Conservation (phyloP, 2,797 vertebrate genomes). For the Urophycis tenuis region DNA sequence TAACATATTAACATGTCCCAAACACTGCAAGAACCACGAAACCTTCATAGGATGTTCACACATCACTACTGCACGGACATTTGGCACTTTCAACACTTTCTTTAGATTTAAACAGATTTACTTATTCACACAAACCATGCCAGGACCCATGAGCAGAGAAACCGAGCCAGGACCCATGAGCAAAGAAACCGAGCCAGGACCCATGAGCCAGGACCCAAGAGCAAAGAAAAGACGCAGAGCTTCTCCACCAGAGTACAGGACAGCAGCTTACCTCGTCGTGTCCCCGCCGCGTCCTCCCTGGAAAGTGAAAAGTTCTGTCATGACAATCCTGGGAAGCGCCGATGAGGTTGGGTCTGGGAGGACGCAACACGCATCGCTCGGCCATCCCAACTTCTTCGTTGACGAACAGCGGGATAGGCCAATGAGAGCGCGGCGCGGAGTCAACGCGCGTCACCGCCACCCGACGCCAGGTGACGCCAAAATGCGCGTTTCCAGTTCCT, state of each 20-base stretch:
- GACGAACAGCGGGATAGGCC: conserved; percentile 43
- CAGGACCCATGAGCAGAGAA: not conserved
- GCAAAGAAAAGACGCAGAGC: too few species aligned
- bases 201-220: too few species aligned
- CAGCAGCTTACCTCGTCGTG: not conserved
- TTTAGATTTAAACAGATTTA: not conserved
- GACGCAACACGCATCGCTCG: not conserved
- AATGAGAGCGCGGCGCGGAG: conserved; percentile 28
- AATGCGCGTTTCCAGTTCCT: conserved; percentile 8
- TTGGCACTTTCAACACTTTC: not conserved
- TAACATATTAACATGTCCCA: not conserved
- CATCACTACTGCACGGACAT: not conserved
- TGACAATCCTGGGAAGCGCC: not conserved
- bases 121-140: not conserved
- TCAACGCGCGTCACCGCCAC: not conserved
- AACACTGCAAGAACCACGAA: not conserved
- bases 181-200: not conserved
- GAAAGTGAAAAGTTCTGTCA: not conserved
- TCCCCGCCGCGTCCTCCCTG: not conserved
- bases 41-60: not conserved
- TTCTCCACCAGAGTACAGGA: not conserved
- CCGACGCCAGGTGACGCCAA: conserved; percentile 49
- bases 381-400: not conserved
- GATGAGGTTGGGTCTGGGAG: not conserved
- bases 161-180: not conserved